These are phyloP conservation scores for Semaprochilodus insignis DNA, from an alignment of 2,797 vertebrate genomes.

Conservation along the genomic window DNA sequence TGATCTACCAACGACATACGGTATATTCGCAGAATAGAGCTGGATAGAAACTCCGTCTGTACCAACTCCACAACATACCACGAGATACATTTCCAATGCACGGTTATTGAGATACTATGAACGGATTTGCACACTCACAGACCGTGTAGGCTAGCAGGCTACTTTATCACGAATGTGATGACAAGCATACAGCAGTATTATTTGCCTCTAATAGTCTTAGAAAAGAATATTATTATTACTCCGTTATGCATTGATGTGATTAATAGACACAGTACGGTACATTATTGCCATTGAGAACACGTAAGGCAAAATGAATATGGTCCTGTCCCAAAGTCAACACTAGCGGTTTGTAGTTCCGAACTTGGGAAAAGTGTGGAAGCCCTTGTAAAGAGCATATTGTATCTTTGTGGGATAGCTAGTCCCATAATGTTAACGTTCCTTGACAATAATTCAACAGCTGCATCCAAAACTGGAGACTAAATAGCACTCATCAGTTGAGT, in stretches of 20 bases:
- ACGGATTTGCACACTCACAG: neutral
- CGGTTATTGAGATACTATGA: constrained; percentile 5
- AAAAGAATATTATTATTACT: constrained; percentile 47
- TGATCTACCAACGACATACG: constrained; percentile 28
- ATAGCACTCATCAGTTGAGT: neutral
- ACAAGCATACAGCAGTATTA: constrained; percentile 18
- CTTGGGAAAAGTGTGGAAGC: neutral
- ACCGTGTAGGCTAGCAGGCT: constrained; percentile 31
- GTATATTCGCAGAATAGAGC: constrained; percentile 5
- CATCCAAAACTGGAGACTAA: neutral
- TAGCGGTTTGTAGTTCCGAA: neutral
- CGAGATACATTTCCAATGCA: constrained; percentile 16
- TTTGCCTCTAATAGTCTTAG: constrained; percentile 34
- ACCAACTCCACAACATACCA: constrained; percentile 14
- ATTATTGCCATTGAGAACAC: constrained; percentile 46
- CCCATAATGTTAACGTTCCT: neutral
- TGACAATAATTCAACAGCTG: neutral
- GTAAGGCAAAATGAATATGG: constrained; percentile 48
- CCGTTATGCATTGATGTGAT: constrained; percentile 14
- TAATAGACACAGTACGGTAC: constrained; percentile 48
- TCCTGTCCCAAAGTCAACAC: constrained; percentile 18
- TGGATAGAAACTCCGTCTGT: constrained; percentile 1
- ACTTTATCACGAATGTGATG: constrained; percentile 29
- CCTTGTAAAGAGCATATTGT: neutral
- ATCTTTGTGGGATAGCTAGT: neutral